These are phyloP conservation scores for Chloroceryle inda DNA, from an alignment of 2,797 vertebrate species.

Conservation along the genomic window DNA sequence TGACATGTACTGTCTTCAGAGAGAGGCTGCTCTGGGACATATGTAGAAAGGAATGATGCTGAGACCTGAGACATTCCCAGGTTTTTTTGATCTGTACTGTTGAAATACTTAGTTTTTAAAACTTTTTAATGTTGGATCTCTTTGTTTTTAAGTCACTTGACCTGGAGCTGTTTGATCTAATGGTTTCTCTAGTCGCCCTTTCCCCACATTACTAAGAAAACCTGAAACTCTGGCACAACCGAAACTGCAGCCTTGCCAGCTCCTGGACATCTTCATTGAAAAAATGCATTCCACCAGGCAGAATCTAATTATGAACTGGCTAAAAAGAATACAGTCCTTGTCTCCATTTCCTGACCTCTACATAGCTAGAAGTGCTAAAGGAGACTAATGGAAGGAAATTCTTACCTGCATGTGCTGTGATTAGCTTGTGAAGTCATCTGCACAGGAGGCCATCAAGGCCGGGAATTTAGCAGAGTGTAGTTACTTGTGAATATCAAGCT, in stretches of 20 bases:
- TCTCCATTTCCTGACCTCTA: not conserved
- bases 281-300: not conserved
- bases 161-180: not conserved
- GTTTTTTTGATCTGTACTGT: not conserved
- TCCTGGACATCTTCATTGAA: not conserved
- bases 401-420: not conserved
- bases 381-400: not conserved
- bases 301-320: not conserved
- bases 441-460: not conserved
- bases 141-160: not conserved
- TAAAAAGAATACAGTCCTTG: not conserved
- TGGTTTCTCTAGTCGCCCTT: not conserved
- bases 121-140: not conserved
- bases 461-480: not conserved
- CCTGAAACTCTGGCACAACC: not conserved
- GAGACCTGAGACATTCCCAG: not conserved
- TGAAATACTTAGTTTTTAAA: not conserved
- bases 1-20: not conserved
- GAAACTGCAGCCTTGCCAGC: not conserved
- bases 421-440: not conserved
- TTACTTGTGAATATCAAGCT: not conserved
- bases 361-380: not conserved
- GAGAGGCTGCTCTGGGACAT: not conserved
- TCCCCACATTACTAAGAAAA: not conserved
- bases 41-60: not conserved